Conservation (phyloP, 2,888 invertebrate genomes). For the Meteorus colon region DNA sequence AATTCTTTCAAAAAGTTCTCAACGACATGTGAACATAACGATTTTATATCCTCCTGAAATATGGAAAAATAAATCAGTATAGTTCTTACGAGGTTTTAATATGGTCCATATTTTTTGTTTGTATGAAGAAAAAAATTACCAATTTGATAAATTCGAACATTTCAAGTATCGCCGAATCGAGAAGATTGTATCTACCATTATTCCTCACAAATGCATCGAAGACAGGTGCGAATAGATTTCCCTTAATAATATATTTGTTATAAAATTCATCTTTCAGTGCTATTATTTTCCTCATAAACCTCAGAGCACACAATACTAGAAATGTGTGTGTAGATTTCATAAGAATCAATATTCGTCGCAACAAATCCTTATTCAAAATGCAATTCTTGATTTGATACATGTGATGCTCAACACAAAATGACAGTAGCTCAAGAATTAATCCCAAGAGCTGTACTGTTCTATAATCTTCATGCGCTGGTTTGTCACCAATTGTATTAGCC, state of each 20-base stretch:
- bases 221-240: slow-evolving; percentile 95
- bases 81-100: slow-evolving; percentile 16
- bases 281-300: slow-evolving; percentile 97
- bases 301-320: slow-evolving; percentile 94
- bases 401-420: slow-evolving; percentile 99
- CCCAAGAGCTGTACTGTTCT: slow-evolving; percentile 96
- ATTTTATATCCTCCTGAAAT: slow-evolving; percentile 88
- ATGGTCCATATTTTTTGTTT: slow-evolving; percentile 1
- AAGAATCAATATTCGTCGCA: slow-evolving; percentile 94
- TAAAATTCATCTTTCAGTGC: slow-evolving; percentile 99
- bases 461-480: slow-evolving; percentile 94
- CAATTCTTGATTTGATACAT: slow-evolving; percentile 99
- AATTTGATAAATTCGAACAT: slow-evolving; percentile 99
- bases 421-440: slow-evolving; percentile 94
- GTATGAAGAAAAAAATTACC: slow-evolving; percentile 67
- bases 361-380: slow-evolving; percentile 96
- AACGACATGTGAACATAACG: slow-evolving; percentile 93
- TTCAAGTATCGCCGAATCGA: slow-evolving; percentile 99
- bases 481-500: slow-evolving; percentile 92
- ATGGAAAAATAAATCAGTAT: slow-evolving; percentile 34
- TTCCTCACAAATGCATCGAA: slow-evolving; percentile 97
- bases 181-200: slow-evolving; percentile 97
- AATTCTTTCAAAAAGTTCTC: slow-evolving; percentile 96
- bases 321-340: slow-evolving; percentile 98
- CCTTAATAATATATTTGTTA: slow-evolving; percentile 95